Evolutionary conservation across 2,797 vertebrate species (phyloP), one percentile per base, ranked within the genome.

Genomic region (Hoplostethus mediterraneus): DNA sequence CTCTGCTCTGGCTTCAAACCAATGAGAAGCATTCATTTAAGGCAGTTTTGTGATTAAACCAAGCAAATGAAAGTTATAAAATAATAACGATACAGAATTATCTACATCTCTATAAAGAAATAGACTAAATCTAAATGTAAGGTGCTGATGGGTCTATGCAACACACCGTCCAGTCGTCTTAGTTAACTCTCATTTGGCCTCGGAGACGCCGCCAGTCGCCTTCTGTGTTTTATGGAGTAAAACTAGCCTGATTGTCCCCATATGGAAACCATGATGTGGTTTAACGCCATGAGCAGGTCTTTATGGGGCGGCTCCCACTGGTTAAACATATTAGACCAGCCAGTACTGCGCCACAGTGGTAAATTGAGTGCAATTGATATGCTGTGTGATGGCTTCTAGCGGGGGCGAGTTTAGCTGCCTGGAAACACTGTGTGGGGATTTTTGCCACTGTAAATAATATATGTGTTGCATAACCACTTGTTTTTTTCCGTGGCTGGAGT

Each of bases 241-340:
- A 85, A 49, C 66, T 67, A 75, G 81, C 73, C 77, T 82, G 80
- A 91, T 80, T 77, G 64, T 82, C 60, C 88, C 88, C 89, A 77
- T 84, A 78, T 92, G 89, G 84, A 71, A 77, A 61, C 72, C 55
- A 31, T 83, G 73, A 73, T 79, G 63, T 66, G 68, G 55, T 81
- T 85, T 73, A 80, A 31, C 9, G 14, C 72, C 47, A 42, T 55
- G 12, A 74, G 67, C 51, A 31, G 2, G 14, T 77, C 73, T 89
- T 81, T 66, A 81, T 56, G 28, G 55, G 58, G 55, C 68, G 79
- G 63, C 70, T 61, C 63, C 51, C 58, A 57, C 64, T 45, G 64
- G 81, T 84, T 81, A 84, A 79, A 67, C 71, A 36, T 49, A 63
- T 70, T 31, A 48, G 47, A 64, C 40, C 13, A 55, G 64, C 40